Conservation (phyloP, 2,888 invertebrate genomes). For the Agriotes lineatus region DNA sequence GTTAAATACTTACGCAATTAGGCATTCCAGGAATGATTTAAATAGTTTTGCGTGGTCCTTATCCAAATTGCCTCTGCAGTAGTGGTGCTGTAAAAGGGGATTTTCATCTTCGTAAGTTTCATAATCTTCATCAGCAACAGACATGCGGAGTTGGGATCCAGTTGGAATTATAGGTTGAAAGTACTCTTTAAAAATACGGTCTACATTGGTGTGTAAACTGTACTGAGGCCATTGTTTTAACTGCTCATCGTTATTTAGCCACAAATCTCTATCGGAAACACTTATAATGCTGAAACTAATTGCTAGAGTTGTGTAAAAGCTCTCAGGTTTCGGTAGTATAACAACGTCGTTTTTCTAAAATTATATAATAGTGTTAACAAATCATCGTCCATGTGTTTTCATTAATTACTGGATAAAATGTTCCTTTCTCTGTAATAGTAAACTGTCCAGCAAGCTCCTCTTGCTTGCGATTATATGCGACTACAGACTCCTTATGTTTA, state of each 20-base stretch:
- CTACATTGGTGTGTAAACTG: conserved; percentile 48
- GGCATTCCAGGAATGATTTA: too few species aligned
- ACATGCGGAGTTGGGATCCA: neutral
- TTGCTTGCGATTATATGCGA: conserved; percentile 50
- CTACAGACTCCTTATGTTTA: conserved; percentile 58
- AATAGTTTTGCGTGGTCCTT: too few species aligned
- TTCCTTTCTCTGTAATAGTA: conserved; percentile 63
- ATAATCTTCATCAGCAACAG: neutral
- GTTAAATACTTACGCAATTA: too few species aligned
- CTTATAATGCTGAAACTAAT: conserved; percentile 57
- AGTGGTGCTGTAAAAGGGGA: too few species aligned
- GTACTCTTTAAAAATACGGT: conserved; percentile 22
- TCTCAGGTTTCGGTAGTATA: conserved; percentile 54
- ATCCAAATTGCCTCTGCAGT: too few species aligned
- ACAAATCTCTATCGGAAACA: conserved; percentile 55
- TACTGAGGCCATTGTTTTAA: conserved; percentile 56
- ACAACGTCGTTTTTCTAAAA: conserved; percentile 56
- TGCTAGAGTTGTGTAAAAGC: conserved; percentile 55
- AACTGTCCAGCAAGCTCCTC: conserved; percentile 60
- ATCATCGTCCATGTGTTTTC: neutral
- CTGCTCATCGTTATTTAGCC: conserved; percentile 53
- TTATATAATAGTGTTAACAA: neutral
- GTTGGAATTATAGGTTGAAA: conserved; percentile 5
- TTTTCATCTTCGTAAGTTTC: neutral
- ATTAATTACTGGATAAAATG: conserved; percentile 56